These are phyloP conservation scores for Stomorhina lunata DNA, from an alignment of 2,888 invertebrate species.

Conservation along the genomic window DNA sequence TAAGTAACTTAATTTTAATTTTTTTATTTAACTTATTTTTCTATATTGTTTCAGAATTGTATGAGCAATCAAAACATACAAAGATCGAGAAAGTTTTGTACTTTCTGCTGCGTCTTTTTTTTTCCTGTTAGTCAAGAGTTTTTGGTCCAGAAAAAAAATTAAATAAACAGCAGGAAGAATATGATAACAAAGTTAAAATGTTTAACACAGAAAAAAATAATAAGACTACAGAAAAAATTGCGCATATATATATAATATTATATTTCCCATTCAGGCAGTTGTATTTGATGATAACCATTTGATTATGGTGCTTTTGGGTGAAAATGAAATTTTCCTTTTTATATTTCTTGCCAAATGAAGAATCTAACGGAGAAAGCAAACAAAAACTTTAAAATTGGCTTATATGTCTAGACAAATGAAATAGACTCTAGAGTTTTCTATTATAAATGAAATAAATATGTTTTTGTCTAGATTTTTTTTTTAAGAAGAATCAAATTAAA, in stretches of 20 bases:
- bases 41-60: conserved; percentile 37
- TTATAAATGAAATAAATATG: neutral
- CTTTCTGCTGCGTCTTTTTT: conserved; percentile 2
- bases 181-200: conserved; percentile 41
- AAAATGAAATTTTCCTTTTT: conserved; percentile 7
- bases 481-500: neutral
- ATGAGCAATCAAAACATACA: conserved; percentile 26
- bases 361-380: conserved; percentile 22
- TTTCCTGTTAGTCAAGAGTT: neutral
- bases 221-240: conserved; percentile 21
- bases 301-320: conserved; percentile 11
- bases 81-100: conserved; percentile 42
- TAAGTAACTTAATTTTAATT: conserved; percentile 47
- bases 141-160: neutral
- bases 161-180: neutral
- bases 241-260: conserved; percentile 48
- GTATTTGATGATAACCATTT: conserved; percentile 50
- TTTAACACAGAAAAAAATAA: conserved; percentile 23
- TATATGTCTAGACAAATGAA: conserved; percentile 60
- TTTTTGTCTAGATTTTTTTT: neutral
- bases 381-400: conserved; percentile 58
- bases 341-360: neutral
- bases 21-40: conserved; percentile 25
- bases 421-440: conserved; percentile 38
- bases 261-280: conserved; percentile 49